A percentile compares a stretch with the other conserved stretches of the same genome.
Evolutionary conservation across 2,113 vertebrate species (phyloP).

Genomic region (Numida meleagris): DNA sequence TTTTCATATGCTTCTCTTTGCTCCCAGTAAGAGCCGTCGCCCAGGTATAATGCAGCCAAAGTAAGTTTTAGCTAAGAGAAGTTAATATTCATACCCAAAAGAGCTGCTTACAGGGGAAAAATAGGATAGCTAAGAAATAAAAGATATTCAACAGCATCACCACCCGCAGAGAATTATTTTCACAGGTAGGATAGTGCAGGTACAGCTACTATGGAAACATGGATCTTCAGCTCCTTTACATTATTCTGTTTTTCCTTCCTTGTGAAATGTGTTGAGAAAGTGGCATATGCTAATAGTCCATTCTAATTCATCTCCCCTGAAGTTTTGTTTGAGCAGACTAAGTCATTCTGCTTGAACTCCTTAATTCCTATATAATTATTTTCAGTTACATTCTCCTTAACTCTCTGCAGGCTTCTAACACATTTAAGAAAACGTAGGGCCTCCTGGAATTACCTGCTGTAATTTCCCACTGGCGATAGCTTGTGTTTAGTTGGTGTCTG

Average conservation of each 20-base stretch:
- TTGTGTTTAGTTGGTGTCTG: neutral
- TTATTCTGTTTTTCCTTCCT: neutral
- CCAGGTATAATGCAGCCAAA: neutral
- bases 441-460: neutral
- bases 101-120: neutral
- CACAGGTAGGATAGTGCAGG: neutral
- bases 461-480: neutral
- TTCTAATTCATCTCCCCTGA: neutral
- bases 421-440: neutral
- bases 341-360: neutral
- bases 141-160: neutral
- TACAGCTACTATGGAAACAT: neutral
- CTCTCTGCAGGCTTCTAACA: neutral
- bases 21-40: neutral
- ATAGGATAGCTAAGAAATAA: neutral
- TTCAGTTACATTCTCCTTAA: neutral
- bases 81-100: neutral
- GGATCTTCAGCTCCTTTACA: neutral
- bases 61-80: neutral
- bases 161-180: neutral
- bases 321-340: neutral
- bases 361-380: conserved; percentile 12
- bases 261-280: neutral
- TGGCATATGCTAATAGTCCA: neutral
- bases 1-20: neutral